phyloP scores from a whole-genome alignment of 53 echinoderm and acorn worm species.

The Echinarachnius parma region DNA sequence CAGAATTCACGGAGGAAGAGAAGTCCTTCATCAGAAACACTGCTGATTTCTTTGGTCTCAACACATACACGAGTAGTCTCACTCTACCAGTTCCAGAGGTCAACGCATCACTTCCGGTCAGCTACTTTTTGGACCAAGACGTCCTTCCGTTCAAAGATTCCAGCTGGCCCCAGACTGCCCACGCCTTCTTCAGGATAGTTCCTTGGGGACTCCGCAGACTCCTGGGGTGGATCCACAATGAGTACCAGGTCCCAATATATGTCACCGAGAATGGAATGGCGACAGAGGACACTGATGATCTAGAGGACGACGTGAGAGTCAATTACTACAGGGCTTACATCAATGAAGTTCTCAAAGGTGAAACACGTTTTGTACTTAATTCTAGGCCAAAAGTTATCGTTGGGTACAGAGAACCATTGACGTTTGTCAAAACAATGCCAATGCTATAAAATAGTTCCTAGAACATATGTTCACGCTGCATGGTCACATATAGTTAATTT shows the following conservation, averaged over 20 bases:
- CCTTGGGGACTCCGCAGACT: constrained; percentile 75
- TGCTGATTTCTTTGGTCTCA: constrained; percentile 82
- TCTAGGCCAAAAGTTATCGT: background rate
- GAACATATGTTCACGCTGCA: too few species aligned
- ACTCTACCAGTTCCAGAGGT: constrained; percentile 9
- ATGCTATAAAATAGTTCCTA: too few species aligned
- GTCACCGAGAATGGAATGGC: constrained; percentile 85
- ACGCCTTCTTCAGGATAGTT: constrained; percentile 58
- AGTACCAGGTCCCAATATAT: constrained; percentile 58
- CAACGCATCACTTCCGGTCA: background rate
- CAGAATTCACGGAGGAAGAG: constrained; percentile 64
- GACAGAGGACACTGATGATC: constrained; percentile 48
- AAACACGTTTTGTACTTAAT: background rate
- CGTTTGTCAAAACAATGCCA: background rate
- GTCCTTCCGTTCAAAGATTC: constrained; percentile 24
- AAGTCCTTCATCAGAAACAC: constrained; percentile 49
- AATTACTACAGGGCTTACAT: constrained; percentile 76
- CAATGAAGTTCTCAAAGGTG: constrained; percentile 88
- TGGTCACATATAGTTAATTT: too few species aligned
- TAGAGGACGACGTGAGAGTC: constrained; percentile 56
- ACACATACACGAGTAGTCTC: constrained; percentile 68
- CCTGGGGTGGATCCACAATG: constrained; percentile 64
- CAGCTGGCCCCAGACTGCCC: constrained; percentile 53
- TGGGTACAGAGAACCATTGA: too few species aligned
- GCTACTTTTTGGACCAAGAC: constrained; percentile 42